Evolutionary conservation across 64 coral and sea anemone genomes (phyloP).

Genomic region (Porites lutea): DNA sequence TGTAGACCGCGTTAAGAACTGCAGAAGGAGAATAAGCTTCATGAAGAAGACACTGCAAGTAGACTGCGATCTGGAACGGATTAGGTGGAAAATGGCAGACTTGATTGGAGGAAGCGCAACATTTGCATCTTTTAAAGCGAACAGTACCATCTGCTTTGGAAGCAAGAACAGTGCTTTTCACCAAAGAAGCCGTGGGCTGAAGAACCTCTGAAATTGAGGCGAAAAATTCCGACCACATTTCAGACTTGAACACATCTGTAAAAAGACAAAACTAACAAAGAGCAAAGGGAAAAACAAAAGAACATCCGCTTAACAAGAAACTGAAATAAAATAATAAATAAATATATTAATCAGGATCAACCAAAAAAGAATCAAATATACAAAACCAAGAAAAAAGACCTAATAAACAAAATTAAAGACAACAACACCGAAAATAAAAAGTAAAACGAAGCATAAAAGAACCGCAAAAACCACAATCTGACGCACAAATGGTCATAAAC

Average conservation of each 20-base stretch:
- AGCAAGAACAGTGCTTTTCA: neutral
- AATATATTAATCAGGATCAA: too few species aligned
- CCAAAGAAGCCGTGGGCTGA: neutral
- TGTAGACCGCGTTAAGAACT: slow-evolving; percentile 10
- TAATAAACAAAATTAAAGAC: slow-evolving; percentile 11
- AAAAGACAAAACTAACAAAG: neutral
- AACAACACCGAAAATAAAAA: too few species aligned
- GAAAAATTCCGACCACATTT: slow-evolving; percentile 13
- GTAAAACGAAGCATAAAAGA: too few species aligned
- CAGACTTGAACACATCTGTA: neutral
- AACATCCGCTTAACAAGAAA: neutral
- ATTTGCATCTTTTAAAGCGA: slow-evolving; percentile 55
- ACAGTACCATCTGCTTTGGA: slow-evolving; percentile 33
- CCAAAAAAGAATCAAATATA: neutral
- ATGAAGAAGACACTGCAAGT: slow-evolving; percentile 1
- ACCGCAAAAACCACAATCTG: too few species aligned
- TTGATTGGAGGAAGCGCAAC: slow-evolving; percentile 20
- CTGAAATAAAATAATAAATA: too few species aligned
- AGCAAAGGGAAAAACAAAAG: neutral
- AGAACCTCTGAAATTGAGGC: neutral
- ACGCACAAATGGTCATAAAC: neutral
- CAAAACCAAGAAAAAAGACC: neutral
- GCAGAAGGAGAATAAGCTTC: slow-evolving; percentile 6
- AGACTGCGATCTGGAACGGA: slow-evolving; percentile 16
- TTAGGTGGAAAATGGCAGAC: slow-evolving; percentile 6